phyloP scores from a whole-genome alignment of 2,113 vertebrate species.

The Eidolon helvum region DNA sequence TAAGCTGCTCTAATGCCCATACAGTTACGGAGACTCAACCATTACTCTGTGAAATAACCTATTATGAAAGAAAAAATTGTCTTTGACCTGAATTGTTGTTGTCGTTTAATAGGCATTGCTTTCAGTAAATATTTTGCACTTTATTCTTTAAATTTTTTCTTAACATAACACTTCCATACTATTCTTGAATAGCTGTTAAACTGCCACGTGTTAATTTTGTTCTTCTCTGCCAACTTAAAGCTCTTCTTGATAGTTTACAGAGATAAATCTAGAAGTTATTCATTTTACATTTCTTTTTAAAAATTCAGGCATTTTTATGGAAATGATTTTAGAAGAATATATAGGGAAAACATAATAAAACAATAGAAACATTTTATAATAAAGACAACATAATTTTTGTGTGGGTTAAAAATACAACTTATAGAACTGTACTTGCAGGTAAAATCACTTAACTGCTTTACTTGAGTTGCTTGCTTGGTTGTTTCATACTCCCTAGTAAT shows the following conservation, averaged over 20 bases:
- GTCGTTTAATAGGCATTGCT: not conserved
- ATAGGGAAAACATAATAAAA: not conserved
- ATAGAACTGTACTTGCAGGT: not conserved
- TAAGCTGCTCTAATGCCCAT: slow-evolving; percentile 4
- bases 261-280: not conserved
- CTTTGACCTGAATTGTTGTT: not conserved
- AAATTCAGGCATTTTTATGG: not conserved
- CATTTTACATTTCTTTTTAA: not conserved
- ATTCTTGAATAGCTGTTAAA: slow-evolving; percentile 35
- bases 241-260: not conserved
- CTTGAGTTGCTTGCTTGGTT: not conserved
- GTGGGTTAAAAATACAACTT: not conserved
- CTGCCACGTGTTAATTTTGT: not conserved
- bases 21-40: not conserved
- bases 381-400: not conserved
- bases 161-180: not conserved
- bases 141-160: not conserved
- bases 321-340: not conserved
- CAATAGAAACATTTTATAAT: not conserved
- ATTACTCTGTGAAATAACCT: not conserved
- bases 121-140: slow-evolving; percentile 36
- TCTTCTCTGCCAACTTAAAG: not conserved
- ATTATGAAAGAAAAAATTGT: not conserved
- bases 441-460: not conserved
- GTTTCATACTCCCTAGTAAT: not conserved